Conservation (phyloP, 2,113 vertebrate genomes). For the cattle (Bos taurus) region ARS-UCD2.0 NC_037330.1:44380001-44380500, state of each 20-base stretch:
- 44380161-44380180: background rate
- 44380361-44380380: background rate
- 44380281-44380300: background rate
- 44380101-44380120: background rate
- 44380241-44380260: fast-evolving
- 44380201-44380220: background rate
- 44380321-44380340: background rate
- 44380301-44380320: background rate
- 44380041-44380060: background rate
- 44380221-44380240: background rate
- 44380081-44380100: background rate
- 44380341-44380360: background rate
- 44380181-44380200: background rate
- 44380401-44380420: background rate
- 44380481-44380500: background rate
- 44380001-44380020: background rate
- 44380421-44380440: background rate
- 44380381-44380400: background rate
- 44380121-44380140: background rate
- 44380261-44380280: background rate
- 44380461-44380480: background rate
- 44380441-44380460: background rate
- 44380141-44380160: background rate
- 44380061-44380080: background rate
- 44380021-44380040: background rate